phyloP scores from a whole-genome alignment of 2,888 invertebrate genomes.

The Salticus scenicus region DNA sequence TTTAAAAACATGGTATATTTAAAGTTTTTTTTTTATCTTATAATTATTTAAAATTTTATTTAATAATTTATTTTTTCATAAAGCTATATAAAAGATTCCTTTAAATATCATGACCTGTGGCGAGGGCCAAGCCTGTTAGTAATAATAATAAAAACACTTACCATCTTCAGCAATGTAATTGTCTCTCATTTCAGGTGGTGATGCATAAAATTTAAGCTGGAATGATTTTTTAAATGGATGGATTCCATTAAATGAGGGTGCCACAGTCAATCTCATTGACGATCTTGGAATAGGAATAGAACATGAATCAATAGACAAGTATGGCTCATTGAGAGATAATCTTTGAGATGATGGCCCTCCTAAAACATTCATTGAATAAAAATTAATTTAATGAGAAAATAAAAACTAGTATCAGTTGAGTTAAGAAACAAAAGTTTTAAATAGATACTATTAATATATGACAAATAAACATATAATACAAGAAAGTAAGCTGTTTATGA shows the following conservation, averaged over 20 bases:
- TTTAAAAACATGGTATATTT: no score
- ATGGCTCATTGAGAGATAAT: conserved; percentile 44
- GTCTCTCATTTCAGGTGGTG: conserved; percentile 55
- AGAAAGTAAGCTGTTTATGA: no score
- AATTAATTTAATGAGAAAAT: background rate
- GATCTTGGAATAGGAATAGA: conserved; percentile 62
- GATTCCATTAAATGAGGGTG: conserved; percentile 71
- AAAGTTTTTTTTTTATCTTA: no score
- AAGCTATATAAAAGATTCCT: no score
- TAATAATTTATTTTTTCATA: no score
- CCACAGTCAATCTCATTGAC: conserved; percentile 65
- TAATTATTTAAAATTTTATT: no score
- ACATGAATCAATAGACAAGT: conserved; percentile 56
- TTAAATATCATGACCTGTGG: no score
- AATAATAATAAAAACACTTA: conserved; percentile 25
- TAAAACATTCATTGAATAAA: conserved; percentile 1
- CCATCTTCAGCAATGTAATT: conserved; percentile 68
- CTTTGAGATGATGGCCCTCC: conserved; percentile 17
- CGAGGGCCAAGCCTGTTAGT: no score
- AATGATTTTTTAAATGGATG: conserved; percentile 61
- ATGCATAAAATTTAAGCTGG: conserved; percentile 56
- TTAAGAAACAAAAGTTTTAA: background rate
- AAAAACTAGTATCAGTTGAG: background rate
- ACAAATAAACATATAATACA: no score
- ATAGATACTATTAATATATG: no score